Evolutionary conservation across 2,113 vertebrate species (phyloP), one percentile per base, ranked within the genome.

Genomic region (Neolamprologus toae): DNA sequence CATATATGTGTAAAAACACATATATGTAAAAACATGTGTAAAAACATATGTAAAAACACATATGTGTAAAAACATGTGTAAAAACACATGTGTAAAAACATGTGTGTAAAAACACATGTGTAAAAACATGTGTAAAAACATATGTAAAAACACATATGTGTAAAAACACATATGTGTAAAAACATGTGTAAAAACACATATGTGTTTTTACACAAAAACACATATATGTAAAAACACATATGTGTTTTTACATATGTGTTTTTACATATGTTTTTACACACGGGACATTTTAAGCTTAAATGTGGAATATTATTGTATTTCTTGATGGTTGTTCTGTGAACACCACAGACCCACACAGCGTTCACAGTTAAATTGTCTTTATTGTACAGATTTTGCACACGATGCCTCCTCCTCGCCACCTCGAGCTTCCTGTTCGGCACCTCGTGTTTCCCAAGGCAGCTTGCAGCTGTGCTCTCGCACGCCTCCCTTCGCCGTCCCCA

Each of bases 211-310:
- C 21, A 21, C n/a, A n/a, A n/a, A 28, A 4, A 28, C 4, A 31
- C 6, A 31, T 2, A 2, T 7, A 2, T 31, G 31, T 31, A 31
- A 31, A 31, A 3, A 7, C 33, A 8, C 8, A 35, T 2, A 1
- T 8, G 31, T 33, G 31, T 31, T 31, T 40, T 40, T 7, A 33
- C 33, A 33, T 8, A 0, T 35, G 31, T 33, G 31, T 31, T 31
- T 61, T 33, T 17, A 33, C 26, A 33, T 16, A 17, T 26, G 21
- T 8, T 23, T 26, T 26, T 26, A 14, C 57, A 9, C 16, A 33
- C 2, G 7, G 14, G 28, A 33, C 16, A 16, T 28, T 59, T 28
- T 59, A 63, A 1, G 16, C 5, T 3, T 11, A 19, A 11, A 19
- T 10, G 31, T 63, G 17, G 17, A 19, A 35, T 19, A n/a, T 19